Percentiles rank a stretch among this genome's conserved stretches.
These are phyloP conservation scores for Eretmochelys imbricata DNA, from an alignment of 2,113 vertebrate species.

Conservation along the genomic window DNA sequence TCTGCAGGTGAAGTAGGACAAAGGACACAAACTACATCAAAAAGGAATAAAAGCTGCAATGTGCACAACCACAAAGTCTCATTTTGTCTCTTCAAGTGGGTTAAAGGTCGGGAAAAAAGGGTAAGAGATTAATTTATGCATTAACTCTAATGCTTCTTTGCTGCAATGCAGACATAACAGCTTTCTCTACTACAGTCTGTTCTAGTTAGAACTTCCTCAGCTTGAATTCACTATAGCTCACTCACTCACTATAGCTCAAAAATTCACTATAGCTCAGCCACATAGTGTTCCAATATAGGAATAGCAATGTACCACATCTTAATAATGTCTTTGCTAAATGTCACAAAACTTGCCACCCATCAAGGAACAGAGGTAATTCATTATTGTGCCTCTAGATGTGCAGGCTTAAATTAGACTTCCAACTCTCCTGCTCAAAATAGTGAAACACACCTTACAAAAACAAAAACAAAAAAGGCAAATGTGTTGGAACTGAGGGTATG, in stretches of 20 bases:
- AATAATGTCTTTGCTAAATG: neutral
- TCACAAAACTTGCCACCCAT: neutral
- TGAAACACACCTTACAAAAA: neutral
- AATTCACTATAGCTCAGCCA: neutral
- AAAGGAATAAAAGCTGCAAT: neutral
- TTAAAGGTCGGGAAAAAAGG: neutral
- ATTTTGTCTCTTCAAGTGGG: neutral
- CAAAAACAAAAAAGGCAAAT: neutral
- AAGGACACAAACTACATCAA: neutral
- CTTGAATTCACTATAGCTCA: neutral
- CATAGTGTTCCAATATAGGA: neutral
- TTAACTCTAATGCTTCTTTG: neutral
- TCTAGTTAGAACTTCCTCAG: neutral
- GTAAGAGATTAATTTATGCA: neutral
- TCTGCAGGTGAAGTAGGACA: neutral
- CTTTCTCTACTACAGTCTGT: neutral
- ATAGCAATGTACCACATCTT: neutral
- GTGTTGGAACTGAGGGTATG: conserved; percentile 39
- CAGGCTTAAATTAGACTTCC: neutral
- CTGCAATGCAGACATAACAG: neutral
- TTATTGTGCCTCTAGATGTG: neutral
- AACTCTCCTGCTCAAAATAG: conserved; percentile 2
- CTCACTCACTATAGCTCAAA: too few relatives aligned
- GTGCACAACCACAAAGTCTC: neutral
- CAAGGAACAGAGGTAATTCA: neutral